These are phyloP conservation scores for Delphinapterus leucas DNA, from an alignment of 2,113 vertebrate species.

Conservation along the genomic window DNA sequence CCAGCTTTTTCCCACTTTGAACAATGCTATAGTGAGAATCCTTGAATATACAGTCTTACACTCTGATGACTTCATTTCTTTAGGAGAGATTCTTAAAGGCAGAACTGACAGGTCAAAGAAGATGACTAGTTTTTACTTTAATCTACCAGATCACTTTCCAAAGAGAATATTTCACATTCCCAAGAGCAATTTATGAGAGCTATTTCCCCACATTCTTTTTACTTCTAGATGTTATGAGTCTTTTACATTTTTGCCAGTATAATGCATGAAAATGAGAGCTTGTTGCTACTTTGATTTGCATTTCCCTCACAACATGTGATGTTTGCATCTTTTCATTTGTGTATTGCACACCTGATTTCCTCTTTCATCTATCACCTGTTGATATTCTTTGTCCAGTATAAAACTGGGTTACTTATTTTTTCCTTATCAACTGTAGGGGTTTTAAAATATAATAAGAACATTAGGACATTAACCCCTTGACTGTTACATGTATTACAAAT, in stretches of 20 bases:
- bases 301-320: neutral
- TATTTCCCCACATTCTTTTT: neutral
- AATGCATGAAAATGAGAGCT: neutral
- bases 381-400: neutral
- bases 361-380: neutral
- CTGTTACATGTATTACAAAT: neutral
- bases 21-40: neutral
- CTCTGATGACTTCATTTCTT: neutral
- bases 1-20: neutral
- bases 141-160: neutral
- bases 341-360: neutral
- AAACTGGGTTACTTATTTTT: neutral
- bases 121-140: slow-evolving; percentile 23
- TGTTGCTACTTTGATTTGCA: neutral
- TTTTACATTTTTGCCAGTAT: neutral
- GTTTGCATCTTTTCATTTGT: neutral
- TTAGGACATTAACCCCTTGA: neutral
- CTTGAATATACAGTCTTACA: neutral
- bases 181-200: neutral
- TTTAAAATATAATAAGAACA: neutral
- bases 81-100: neutral
- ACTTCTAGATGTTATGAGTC: neutral
- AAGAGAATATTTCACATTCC: neutral
- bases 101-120: neutral
- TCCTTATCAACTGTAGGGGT: neutral